Evolutionary conservation across 1,140 invertebrate genomes (phyloP).

Genomic region (Mercenaria mercenaria): DNA sequence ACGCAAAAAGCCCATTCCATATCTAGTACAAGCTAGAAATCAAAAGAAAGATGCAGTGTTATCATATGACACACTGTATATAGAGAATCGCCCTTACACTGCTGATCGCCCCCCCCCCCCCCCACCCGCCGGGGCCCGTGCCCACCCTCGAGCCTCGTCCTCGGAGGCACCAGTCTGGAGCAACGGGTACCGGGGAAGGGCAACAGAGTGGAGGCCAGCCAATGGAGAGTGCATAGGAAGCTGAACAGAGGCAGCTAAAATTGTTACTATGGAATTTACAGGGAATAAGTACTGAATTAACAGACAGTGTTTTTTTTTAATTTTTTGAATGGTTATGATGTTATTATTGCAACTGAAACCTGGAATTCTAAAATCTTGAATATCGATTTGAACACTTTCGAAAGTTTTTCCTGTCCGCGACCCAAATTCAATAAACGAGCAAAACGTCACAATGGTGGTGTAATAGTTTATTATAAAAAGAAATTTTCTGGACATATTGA

Average conservation of each 20-base stretch:
- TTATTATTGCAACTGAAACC: slow-evolving; percentile 34
- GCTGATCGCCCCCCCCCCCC: not conserved
- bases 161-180: not conserved
- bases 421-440: slow-evolving; percentile 42
- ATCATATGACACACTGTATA: not conserved
- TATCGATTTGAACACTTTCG: slow-evolving; percentile 13
- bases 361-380: slow-evolving; percentile 13
- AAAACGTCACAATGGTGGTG: slow-evolving; percentile 28
- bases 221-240: not conserved
- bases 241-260: slow-evolving; percentile 4
- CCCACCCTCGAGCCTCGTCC: not conserved
- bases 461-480: slow-evolving; percentile 24
- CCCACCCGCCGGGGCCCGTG: not conserved
- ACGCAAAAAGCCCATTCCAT: not conserved
- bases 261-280: slow-evolving; percentile 28
- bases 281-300: not conserved
- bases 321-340: slow-evolving; percentile 34
- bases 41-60: not conserved
- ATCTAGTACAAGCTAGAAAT: not conserved
- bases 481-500: not conserved
- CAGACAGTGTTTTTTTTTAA: slow-evolving; percentile 15
- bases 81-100: not conserved
- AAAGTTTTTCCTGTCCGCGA: slow-evolving; percentile 36
- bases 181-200: not conserved
- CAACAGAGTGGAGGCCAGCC: not conserved